A percentile compares a stretch with the other conserved stretches of the same genome.
These are phyloP conservation scores for Alethe castanea DNA, from an alignment of 2,113 vertebrate species.

Conservation along the genomic window DNA sequence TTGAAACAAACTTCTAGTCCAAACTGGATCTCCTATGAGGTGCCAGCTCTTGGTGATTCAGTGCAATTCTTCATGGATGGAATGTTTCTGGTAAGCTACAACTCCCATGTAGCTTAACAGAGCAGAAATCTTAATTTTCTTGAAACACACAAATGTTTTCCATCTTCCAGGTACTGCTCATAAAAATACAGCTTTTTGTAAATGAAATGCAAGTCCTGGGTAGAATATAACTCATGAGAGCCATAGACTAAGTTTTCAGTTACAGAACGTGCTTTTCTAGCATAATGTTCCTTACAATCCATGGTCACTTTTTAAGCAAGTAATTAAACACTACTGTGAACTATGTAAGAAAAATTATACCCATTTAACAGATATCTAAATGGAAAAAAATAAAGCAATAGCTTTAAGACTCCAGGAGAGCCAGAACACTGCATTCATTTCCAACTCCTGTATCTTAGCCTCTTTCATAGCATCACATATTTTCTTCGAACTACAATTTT, in stretches of 20 bases:
- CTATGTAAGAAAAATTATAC: neutral
- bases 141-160: neutral
- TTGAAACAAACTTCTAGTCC: neutral
- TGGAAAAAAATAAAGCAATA: neutral
- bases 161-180: neutral
- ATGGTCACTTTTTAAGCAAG: neutral
- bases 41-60: neutral
- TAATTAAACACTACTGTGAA: constrained; percentile 2
- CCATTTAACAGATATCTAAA: neutral
- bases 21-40: neutral
- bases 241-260: neutral
- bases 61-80: neutral
- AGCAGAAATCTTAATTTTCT: neutral
- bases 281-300: neutral
- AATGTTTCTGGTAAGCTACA: neutral
- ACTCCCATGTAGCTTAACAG: neutral
- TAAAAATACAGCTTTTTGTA: neutral
- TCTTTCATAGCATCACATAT: neutral
- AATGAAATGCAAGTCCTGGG: neutral
- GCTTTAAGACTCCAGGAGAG: neutral
- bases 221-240: neutral
- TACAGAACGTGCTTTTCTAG: neutral
- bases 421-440: neutral
- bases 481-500: neutral
- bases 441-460: neutral